phyloP scores from a whole-genome alignment of 2,797 vertebrate genomes.

The Clarias platycephalus region DNA sequence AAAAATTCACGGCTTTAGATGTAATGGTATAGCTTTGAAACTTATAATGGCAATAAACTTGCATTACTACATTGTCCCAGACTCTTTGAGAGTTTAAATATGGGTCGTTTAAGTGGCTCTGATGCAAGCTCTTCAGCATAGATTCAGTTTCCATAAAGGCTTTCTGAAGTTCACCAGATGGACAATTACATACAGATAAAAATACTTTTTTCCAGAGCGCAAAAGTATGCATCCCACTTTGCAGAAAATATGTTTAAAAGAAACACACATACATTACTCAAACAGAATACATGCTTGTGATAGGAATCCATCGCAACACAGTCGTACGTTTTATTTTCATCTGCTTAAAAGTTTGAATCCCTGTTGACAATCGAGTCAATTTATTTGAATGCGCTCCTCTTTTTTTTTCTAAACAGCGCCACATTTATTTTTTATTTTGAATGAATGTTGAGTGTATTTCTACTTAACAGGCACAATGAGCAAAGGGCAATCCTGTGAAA shows the following conservation, averaged over 20 bases:
- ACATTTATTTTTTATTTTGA: too few relatives aligned
- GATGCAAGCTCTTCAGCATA: not conserved
- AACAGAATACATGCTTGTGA: not conserved
- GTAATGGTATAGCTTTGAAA: not conserved
- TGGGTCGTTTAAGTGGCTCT: not conserved
- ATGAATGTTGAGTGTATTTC: not conserved
- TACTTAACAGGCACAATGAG: not conserved
- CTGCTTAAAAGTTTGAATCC: not conserved
- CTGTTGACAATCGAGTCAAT: not conserved
- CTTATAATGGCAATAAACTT: not conserved
- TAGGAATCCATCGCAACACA: not conserved
- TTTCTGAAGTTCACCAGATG: not conserved
- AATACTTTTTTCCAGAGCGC: not conserved
- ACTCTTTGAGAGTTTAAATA: not conserved
- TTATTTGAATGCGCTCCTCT: not conserved
- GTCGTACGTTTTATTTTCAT: not conserved
- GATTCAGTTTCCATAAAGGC: not conserved
- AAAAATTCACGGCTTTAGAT: not conserved
- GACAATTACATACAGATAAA: not conserved
- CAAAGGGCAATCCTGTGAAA: not conserved
- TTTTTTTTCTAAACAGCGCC: not conserved
- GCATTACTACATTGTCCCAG: not conserved
- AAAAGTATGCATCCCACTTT: too few relatives aligned
- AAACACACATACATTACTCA: not conserved
- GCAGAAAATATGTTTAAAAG: not conserved